A percentile compares a stretch with the other conserved stretches of the same genome.
These are phyloP conservation scores for Antitype chi DNA, from an alignment of 2,888 invertebrate genomes.

Conservation along the genomic window DNA sequence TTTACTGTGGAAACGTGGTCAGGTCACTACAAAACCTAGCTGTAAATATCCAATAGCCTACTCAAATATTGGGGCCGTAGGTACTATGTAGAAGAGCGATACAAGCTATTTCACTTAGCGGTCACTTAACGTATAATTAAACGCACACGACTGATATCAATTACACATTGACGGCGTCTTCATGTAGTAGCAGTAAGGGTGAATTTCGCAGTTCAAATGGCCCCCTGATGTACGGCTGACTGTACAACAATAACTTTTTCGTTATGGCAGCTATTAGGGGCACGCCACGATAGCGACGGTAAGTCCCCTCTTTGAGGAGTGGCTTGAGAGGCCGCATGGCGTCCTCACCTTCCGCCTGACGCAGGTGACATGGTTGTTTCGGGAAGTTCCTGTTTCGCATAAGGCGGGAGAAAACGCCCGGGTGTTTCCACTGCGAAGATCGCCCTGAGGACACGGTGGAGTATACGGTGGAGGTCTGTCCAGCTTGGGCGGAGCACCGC, in stretches of 20 bases:
- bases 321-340: no score
- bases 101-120: conserved; percentile 27
- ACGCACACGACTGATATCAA: neutral
- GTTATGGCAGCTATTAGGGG: neutral
- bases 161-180: no score
- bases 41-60: conserved; percentile 1
- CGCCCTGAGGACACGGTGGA: no score
- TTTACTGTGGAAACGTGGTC: neutral
- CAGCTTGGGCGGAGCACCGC: no score
- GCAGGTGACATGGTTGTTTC: no score
- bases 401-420: no score
- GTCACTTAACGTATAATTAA: neutral
- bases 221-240: neutral
- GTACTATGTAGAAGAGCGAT: neutral
- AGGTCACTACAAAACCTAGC: neutral
- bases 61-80: neutral
- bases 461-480: no score
- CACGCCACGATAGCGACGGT: no score
- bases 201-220: neutral
- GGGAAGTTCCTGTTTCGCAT: no score
- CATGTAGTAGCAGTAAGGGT: neutral
- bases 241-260: conserved; percentile 8
- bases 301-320: no score
- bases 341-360: no score
- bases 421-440: no score